These are phyloP conservation scores for Brachionus manjavacas DNA, from an alignment of 1,140 invertebrate genomes.

Conservation along the genomic window DNA sequence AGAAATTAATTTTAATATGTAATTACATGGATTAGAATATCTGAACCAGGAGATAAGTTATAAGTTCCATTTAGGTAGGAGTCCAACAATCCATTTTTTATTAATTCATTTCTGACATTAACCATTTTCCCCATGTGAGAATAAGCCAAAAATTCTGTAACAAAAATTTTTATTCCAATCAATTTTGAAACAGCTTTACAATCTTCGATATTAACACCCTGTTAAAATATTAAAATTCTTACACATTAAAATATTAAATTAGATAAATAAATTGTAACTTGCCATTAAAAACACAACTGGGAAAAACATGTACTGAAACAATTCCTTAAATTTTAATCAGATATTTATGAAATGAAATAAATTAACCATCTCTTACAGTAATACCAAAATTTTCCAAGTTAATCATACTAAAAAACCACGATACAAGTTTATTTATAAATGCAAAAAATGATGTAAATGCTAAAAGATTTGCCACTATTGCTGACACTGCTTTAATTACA, in stretches of 20 bases:
- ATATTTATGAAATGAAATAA: slow-evolving; percentile 3
- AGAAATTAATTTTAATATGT: background rate
- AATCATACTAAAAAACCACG: slow-evolving; percentile 45
- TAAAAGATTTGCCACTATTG: slow-evolving; percentile 43
- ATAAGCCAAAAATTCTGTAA: slow-evolving; percentile 42
- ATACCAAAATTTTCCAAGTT: slow-evolving; percentile 27
- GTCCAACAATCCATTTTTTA: background rate
- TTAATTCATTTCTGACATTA: background rate
- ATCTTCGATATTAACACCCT: slow-evolving; percentile 35
- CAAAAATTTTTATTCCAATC: slow-evolving; percentile 39
- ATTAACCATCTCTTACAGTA: background rate
- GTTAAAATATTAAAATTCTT: background rate
- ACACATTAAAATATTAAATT: background rate
- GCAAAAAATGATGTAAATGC: slow-evolving; percentile 44
- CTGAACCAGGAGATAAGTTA: background rate
- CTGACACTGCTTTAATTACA: slow-evolving; percentile 26
- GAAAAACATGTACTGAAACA: slow-evolving; percentile 40
- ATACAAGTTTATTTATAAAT: slow-evolving; percentile 45
- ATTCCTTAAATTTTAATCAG: background rate
- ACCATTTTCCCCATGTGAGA: slow-evolving; percentile 32
- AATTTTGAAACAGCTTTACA: slow-evolving; percentile 18
- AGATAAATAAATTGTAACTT: background rate
- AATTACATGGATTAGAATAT: slow-evolving; percentile 19
- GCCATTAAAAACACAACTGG: slow-evolving; percentile 40
- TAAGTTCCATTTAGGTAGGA: background rate